Base-by-base conservation (phyloP, 2,888 invertebrate genomes). In the Lithophane semibrunnea region DNA sequence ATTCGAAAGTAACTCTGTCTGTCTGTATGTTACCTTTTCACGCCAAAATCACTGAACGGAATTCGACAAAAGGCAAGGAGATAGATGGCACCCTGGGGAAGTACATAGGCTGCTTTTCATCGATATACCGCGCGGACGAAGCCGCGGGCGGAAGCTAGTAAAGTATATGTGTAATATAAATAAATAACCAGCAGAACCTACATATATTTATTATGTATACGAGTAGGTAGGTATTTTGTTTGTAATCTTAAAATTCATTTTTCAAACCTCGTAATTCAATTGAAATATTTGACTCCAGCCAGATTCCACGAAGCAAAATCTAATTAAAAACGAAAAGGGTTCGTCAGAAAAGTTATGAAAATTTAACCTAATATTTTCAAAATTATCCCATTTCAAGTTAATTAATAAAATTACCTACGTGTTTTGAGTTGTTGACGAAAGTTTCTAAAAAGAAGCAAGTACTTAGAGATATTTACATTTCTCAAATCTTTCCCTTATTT, bases 291-390 rank as follows among this genome's bases (percentile, higher is more conserved):
- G 52, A 49, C 13, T 58, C 5, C 13, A 29, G 44, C 12, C 44
- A 64, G 10, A 63, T 76, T 64, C 13, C 13, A 10, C 4, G 10
- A 63, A 64, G 13, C 10, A 13, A 5, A 44, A 24, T 1, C 44
- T 82, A 82, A 80, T 82, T 69, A 77, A 77, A 77, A 79, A 82
- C n/a, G 12, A 63, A 63, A 68, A 58, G 63, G 68, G 24, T 79
- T 52, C 13, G 10, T 44, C 29, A 44, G 9, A 60, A 68, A 77
- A 82, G 52, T 75, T 81, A 1, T 24, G 37, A 66, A 80, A 74
- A 49, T n/a, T 0, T 68, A 63, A 21, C 16, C 44, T 29, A 42
- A 24, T 24, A 18, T 44, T 68, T 54, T 64, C 10, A 4, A 9
- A 12, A 37, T 58, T 24, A 44, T 66, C 3, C 2, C 12, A 49